These are phyloP conservation scores for Aphyosemion australe DNA, from an alignment of 2,113 vertebrate genomes.

Conservation along the genomic window DNA sequence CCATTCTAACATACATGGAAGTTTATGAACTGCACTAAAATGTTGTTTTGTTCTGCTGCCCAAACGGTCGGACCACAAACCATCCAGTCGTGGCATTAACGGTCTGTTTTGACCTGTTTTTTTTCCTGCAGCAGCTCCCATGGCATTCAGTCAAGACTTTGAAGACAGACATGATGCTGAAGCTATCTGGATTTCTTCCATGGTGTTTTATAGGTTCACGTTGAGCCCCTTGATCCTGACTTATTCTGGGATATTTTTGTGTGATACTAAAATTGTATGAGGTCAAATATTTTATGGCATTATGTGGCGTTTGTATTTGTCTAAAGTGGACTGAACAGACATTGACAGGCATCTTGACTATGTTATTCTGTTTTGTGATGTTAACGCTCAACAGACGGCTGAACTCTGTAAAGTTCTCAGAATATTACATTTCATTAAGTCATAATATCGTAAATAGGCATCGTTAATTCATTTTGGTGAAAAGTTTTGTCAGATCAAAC, in stretches of 20 bases:
- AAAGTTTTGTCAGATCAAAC: slow-evolving; percentile 43
- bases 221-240: slow-evolving; percentile 65
- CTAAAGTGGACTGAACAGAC: slow-evolving; percentile 35
- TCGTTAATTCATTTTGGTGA: slow-evolving; percentile 50
- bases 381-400: slow-evolving; percentile 53
- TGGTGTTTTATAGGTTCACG: slow-evolving; percentile 86
- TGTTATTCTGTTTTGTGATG: slow-evolving; percentile 26
- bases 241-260: slow-evolving; percentile 48
- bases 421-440: slow-evolving; percentile 53
- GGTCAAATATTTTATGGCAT: slow-evolving; percentile 30
- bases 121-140: slow-evolving; percentile 59
- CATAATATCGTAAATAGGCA: slow-evolving; percentile 28
- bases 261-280: slow-evolving; percentile 52
- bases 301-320: slow-evolving; percentile 39
- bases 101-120: slow-evolving; percentile 75
- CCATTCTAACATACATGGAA: slow-evolving; percentile 67
- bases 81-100: slow-evolving; percentile 73
- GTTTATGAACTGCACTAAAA: slow-evolving; percentile 80
- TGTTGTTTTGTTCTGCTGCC: slow-evolving; percentile 73
- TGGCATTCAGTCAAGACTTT: slow-evolving; percentile 70
- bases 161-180: slow-evolving; percentile 57
- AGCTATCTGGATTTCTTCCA: slow-evolving; percentile 58
- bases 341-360: slow-evolving; percentile 43
- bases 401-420: slow-evolving; percentile 52
- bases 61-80: slow-evolving; percentile 77